Base-by-base conservation (phyloP, 2,888 invertebrate genomes). In the Lissocephala sabroskyi region DNA sequence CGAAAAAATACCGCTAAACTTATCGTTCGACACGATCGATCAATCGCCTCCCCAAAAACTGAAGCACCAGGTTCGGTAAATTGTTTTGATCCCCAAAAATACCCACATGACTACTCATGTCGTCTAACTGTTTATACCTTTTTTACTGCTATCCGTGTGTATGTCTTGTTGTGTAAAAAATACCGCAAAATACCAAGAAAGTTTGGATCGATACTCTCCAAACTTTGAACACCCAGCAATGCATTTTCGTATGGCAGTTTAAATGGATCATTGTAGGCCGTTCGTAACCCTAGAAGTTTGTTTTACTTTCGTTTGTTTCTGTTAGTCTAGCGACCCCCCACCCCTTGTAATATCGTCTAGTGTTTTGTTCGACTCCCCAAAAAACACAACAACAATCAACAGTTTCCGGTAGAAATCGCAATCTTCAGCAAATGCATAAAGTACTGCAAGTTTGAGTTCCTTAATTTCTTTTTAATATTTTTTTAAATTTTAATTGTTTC, bases 51-150 rank as follows among this genome's bases (percentile, higher is more conserved):
- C 13, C 16, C 13, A 16, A 35, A 56, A 50, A 49, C 41, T n/a
- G n/a, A n/a, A n/a, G 73, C 73, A 68, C 65, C 73, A 68, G 68
- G 68, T 68, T 68, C 73, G 73, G 54, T 68, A 68, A 46, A 56
- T 49, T 65, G n/a, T n/a, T n/a, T n/a, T n/a, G n/a, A n/a, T n/a
- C n/a, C n/a, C n/a, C n/a, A n/a, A n/a, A n/a, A n/a, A n/a, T n/a
- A n/a, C n/a, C n/a, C n/a, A n/a, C n/a, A n/a, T n/a, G n/a, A n/a
- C n/a, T n/a, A 50, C 43, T 50, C 53, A 37, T 54, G 44, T 52
- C 48, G 48, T 66, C 58, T n/a, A n/a, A n/a, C n/a, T 74, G 51
- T 64, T 61, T 52, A 57, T 66, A 14, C 33, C 52, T 36, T 41
- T 30, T 49, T 17, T 50, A 56, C 42, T 41, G 23, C 36, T 45